These are phyloP conservation scores for Speoplatyrhinus poulsoni DNA, from an alignment of 2,113 vertebrate species.

Conservation along the genomic window DNA sequence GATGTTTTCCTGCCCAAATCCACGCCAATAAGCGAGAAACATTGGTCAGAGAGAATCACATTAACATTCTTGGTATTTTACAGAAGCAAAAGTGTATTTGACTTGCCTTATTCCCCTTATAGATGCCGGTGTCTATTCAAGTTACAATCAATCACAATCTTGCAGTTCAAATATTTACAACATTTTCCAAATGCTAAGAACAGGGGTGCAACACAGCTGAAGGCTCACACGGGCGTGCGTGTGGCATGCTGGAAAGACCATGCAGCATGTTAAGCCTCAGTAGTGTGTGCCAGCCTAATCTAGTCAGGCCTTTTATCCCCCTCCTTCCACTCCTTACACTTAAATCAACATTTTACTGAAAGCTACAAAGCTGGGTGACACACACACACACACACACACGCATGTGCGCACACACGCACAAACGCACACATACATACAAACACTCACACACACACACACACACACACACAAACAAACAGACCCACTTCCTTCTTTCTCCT, in stretches of 20 bases:
- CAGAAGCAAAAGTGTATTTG: background rate
- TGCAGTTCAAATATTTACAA: conserved; percentile 37
- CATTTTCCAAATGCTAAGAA: conserved; percentile 43
- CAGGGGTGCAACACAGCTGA: too few species aligned
- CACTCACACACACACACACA: conserved; percentile 12
- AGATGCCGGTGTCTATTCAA: conserved; percentile 35
- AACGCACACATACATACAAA: conserved; percentile 9
- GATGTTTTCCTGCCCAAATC: too few species aligned
- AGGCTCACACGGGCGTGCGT: background rate
- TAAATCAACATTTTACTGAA: conserved; percentile 67
- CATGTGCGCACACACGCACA: conserved; percentile 21
- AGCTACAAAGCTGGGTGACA: conserved; percentile 56
- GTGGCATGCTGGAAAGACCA: conserved; percentile 54
- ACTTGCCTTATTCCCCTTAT: conserved; percentile 29
- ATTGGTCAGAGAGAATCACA: conserved; percentile 7
- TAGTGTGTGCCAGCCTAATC: conserved; percentile 72
- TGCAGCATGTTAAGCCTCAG: conserved; percentile 61
- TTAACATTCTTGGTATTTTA: conserved; percentile 16
- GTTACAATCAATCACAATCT: conserved; percentile 41
- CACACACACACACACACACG: conserved; percentile 14
- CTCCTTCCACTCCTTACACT: conserved; percentile 66
- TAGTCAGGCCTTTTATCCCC: conserved; percentile 70
- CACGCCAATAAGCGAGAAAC: background rate
- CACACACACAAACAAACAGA: background rate
- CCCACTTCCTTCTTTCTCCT: conserved; percentile 9